Percentiles rank a stretch among this genome's conserved stretches.
Conservation (phyloP, 2,113 vertebrate species). For the Clarias magur region DNA sequence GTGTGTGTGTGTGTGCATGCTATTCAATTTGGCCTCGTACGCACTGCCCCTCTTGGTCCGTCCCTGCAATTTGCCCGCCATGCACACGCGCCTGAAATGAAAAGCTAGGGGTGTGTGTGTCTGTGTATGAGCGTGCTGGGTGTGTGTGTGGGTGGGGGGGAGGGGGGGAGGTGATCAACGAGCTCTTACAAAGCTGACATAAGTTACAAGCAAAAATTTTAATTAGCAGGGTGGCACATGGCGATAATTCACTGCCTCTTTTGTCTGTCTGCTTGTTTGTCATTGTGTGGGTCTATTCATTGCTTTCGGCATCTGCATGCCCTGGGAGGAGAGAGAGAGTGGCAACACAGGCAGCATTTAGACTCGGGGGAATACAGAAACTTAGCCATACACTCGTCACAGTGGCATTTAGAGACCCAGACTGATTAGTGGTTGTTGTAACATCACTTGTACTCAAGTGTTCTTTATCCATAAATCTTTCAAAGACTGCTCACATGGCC, state of each 20-base stretch:
- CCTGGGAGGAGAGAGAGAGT: conserved; percentile 50
- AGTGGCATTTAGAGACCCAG: conserved; percentile 46
- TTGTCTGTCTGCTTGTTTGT: conserved; percentile 78
- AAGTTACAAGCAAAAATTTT: conserved; percentile 99
- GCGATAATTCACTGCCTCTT: conserved; percentile 89
- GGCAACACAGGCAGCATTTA: conserved; percentile 49
- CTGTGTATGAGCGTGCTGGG: conserved; percentile 19
- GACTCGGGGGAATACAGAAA: conserved; percentile 46
- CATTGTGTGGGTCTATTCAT: conserved; percentile 77
- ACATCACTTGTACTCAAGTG: conserved; percentile 40
- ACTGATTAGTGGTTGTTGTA: conserved; percentile 46
- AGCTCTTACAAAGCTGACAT: conserved; percentile 88
- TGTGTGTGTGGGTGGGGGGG: conserved; percentile 23
- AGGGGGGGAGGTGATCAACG: conserved; percentile 76
- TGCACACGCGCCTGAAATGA: conserved; percentile 90
- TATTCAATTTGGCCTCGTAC: conserved; percentile 91
- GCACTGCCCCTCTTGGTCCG: conserved; percentile 80
- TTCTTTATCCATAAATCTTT: conserved; percentile 39
- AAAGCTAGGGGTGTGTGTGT: conserved; percentile 72
- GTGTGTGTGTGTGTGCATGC: conserved; percentile 46
- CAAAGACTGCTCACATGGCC: conserved; percentile 9
- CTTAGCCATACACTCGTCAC: conserved; percentile 35
- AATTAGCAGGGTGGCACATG: conserved; percentile 93
- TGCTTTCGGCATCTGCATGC: conserved; percentile 71
- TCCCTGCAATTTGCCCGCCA: conserved; percentile 80